Conservation (phyloP, 2,888 invertebrate species). For the Drosophila subquinaria region DNA sequence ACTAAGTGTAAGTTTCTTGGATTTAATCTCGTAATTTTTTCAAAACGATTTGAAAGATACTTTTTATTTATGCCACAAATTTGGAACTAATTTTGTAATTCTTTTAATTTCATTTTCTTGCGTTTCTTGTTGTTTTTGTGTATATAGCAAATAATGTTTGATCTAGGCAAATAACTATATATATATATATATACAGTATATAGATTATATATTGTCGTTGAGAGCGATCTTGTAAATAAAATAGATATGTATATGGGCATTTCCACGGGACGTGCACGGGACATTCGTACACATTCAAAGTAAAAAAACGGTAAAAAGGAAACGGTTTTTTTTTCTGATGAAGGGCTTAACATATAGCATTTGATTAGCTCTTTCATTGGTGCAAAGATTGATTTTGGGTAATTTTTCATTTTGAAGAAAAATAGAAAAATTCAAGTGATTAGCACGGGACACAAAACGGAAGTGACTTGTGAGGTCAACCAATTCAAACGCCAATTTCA, state of each 20-base stretch:
- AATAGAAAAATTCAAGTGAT: too few species aligned
- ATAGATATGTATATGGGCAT: constrained; percentile 38
- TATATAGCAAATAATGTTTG: constrained; percentile 52
- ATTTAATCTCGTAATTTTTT: constrained; percentile 18
- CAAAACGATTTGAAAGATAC: constrained; percentile 12
- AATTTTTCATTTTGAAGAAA: too few species aligned
- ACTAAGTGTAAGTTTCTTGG: constrained; percentile 7
- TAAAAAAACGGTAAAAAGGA: too few species aligned
- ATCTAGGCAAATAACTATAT: constrained; percentile 31
- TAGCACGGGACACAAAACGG: too few species aligned
- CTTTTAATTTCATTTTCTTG: constrained; percentile 4
- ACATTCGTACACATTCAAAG: too few species aligned
- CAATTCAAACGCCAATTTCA: too few species aligned
- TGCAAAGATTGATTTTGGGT: too few species aligned
- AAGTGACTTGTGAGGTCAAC: too few species aligned
- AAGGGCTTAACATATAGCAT: too few species aligned
- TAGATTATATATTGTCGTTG: constrained; percentile 53
- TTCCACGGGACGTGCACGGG: too few species aligned
- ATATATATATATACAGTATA: constrained; percentile 33
- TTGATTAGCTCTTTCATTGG: too few species aligned
- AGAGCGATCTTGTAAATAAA: constrained; percentile 57
- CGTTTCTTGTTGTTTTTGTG: constrained; percentile 36
- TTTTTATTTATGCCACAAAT: constrained; percentile 3
- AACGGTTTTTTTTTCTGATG: too few species aligned
- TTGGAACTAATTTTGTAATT: constrained; percentile 6